phyloP scores from a whole-genome alignment of 1,140 invertebrate genomes.

The Drusus annulatus region DNA sequence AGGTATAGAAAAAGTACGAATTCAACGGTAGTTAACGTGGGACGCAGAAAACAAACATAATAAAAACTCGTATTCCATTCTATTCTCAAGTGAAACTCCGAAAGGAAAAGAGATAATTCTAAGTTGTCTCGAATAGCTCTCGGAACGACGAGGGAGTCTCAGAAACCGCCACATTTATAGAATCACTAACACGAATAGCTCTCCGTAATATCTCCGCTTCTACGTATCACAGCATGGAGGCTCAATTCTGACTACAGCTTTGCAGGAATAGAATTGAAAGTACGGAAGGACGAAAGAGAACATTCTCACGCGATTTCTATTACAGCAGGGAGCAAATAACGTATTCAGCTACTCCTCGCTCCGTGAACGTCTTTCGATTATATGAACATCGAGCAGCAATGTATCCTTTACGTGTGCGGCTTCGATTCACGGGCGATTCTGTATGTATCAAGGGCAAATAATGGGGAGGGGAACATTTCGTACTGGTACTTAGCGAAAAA shows the following conservation, averaged over 20 bases:
- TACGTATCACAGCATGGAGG: no score
- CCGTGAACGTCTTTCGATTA: slow-evolving; percentile 20
- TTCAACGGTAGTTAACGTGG: no score
- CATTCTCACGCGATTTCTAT: not conserved
- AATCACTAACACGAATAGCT: not conserved
- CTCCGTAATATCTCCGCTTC: not conserved
- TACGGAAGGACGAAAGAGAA: not conserved
- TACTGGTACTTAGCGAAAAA: no score
- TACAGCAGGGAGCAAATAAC: not conserved
- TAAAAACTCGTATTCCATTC: no score
- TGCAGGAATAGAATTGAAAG: not conserved
- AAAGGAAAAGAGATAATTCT: no score
- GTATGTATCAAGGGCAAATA: no score
- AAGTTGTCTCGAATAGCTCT: not conserved
- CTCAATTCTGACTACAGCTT: not conserved
- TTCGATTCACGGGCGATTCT: not conserved
- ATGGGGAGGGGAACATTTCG: no score
- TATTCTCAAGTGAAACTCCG: no score
- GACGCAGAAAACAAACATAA: no score
- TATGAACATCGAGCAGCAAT: not conserved
- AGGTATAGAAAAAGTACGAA: no score
- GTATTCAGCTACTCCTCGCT: not conserved
- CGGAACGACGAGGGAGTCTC: not conserved
- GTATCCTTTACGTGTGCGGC: not conserved
- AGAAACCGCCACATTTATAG: not conserved